A percentile compares a stretch with the other conserved stretches of the same genome.
Evolutionary conservation across 1,140 invertebrate genomes (phyloP).

Genomic region (Cryptotermes secundus): DNA sequence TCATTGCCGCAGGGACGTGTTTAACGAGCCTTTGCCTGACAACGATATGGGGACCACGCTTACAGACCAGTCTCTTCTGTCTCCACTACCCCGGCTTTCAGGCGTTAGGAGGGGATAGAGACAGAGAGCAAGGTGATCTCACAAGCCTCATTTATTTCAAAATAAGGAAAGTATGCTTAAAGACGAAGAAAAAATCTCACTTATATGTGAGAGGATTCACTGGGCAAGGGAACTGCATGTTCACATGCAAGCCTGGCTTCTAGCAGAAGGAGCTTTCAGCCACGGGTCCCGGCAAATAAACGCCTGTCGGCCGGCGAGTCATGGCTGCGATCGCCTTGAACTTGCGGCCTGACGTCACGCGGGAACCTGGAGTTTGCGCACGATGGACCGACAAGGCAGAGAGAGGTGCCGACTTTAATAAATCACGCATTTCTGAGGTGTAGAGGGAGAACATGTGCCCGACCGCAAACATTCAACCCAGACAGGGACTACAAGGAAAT

Average conservation of each 20-base stretch:
- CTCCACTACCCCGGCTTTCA: no score
- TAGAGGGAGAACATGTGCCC: conserved; percentile 42
- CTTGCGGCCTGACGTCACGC: not conserved
- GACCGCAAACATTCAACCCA: not conserved
- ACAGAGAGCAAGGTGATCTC: no score
- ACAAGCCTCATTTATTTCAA: no score
- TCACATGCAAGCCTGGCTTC: not conserved
- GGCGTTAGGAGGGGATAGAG: no score
- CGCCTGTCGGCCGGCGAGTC: not conserved
- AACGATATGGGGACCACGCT: no score
- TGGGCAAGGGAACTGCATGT: no score
- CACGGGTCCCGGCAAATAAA: not conserved
- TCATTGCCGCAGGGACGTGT: no score
- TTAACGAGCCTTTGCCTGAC: no score
- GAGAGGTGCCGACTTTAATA: conserved; percentile 11
- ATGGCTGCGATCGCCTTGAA: conserved; percentile 1
- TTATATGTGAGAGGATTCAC: no score
- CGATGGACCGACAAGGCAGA: not conserved
- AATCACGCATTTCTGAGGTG: conserved; percentile 4
- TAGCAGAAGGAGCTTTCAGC: not conserved
- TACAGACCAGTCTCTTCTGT: no score
- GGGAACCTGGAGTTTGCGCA: not conserved
- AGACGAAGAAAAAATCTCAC: no score
- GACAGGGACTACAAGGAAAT: not conserved
- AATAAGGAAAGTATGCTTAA: no score